Conservation (phyloP, 2,888 invertebrate genomes). For the Drosophila yooni region DNA sequence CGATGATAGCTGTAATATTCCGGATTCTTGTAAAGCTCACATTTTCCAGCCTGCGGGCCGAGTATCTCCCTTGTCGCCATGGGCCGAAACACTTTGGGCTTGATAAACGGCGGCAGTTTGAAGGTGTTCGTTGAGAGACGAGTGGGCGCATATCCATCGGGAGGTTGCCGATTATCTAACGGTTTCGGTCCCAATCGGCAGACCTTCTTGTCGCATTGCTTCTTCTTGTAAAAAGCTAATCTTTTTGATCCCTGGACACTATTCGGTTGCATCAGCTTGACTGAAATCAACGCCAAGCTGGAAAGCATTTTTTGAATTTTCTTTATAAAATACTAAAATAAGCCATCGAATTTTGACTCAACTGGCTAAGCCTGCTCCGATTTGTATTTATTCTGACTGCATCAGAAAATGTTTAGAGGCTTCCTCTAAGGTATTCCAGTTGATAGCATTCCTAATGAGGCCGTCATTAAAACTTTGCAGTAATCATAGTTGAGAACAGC, state of each 20-base stretch:
- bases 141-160: neutral
- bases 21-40: constrained; percentile 25
- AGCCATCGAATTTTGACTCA: neutral
- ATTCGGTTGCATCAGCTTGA: neutral
- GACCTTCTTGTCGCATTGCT: no score
- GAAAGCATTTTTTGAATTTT: constrained; percentile 3
- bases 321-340: neutral
- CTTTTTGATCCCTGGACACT: neutral
- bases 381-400: neutral
- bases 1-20: constrained; percentile 36
- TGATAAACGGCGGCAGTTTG: neutral
- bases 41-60: neutral
- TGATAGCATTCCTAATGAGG: neutral
- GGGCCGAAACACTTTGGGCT: constrained; percentile 1
- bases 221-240: neutral
- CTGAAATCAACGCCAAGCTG: neutral
- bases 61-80: neutral
- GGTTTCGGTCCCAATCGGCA: neutral
- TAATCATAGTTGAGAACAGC: neutral
- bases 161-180: neutral
- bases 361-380: neutral
- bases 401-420: neutral
- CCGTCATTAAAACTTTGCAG: constrained; percentile 8
- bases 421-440: neutral
- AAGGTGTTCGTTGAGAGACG: constrained; percentile 1